Percentiles rank a stretch among this genome's conserved stretches.
These are phyloP conservation scores for Ophraella communa DNA, from an alignment of 2,888 invertebrate species.

Conservation along the genomic window DNA sequence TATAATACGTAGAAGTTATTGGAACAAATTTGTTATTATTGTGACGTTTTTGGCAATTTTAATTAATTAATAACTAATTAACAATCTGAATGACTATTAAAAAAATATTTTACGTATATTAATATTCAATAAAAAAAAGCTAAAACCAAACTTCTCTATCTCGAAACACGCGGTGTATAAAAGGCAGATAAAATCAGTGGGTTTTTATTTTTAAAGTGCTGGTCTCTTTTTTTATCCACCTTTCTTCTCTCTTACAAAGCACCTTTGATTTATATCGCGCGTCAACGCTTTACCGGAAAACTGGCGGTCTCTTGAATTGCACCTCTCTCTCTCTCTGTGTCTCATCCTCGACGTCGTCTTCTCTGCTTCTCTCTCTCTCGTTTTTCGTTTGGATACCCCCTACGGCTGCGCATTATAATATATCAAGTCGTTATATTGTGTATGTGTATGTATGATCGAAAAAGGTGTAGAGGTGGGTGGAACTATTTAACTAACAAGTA, in stretches of 20 bases:
- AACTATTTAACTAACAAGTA: neutral
- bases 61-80: too few species aligned
- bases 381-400: conserved; percentile 7
- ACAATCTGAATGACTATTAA: neutral
- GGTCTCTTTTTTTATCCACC: conserved; percentile 16
- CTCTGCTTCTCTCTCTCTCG: too few species aligned
- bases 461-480: conserved; percentile 12
- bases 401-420: conserved; percentile 20
- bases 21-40: too few species aligned
- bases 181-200: conserved; percentile 29
- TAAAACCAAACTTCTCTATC: neutral
- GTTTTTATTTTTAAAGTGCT: conserved; percentile 36
- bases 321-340: conserved; percentile 18
- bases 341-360: conserved; percentile 5
- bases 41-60: too few species aligned
- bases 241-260: conserved; percentile 23
- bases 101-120: neutral
- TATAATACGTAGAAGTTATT: too few species aligned
- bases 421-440: conserved; percentile 4
- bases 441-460: neutral
- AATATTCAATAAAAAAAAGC: neutral
- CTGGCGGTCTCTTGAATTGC: conserved; percentile 29
- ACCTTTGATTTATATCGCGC: conserved; percentile 42
- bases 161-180: conserved; percentile 25
- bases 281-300: conserved; percentile 39